Evolutionary conservation across 2,888 invertebrate genomes (phyloP), one percentile per base, ranked within the genome.

Genomic region (Callinectes sapidus): DNA sequence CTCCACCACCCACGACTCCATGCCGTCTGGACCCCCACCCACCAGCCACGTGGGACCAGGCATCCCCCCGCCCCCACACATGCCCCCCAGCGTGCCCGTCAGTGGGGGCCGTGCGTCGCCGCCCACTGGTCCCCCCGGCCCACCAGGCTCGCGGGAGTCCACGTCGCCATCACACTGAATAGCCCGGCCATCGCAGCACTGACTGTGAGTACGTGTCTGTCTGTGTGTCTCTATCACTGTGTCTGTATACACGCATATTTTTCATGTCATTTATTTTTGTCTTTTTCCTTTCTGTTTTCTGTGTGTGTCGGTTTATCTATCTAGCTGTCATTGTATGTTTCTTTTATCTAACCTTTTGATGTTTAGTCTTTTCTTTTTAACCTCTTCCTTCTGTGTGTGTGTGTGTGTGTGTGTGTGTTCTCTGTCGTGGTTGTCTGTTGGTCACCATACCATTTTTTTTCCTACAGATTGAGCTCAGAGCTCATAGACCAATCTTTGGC

Each of bases 1-100:
- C 77, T 93, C 93, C 85, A 94, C 94, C 18, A 94, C 93, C 13
- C 94, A 94, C 81, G 93, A 94, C 88, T 66, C 93, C n/a, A 89
- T 92, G 23, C 90, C 93, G 35, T 92, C 91, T 28, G 93, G 92
- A 28, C 93, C 92, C n/a, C 89, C 94, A 16, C 92, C 93, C 55
- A 91, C 93, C 3, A 92, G 89, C 81, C 92, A 88, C 39, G 90
- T 92, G 0, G 92, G 71, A 13, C 55, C 93, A 3, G 92, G 92
- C 35, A 91, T 91, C 32, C 92, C 94, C 16, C 91, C 91, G 10
- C 93, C 93, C 16, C 94, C 94, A 14, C 91, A 90, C 90, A 77
- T 91, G 87, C 91, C 94, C n/a, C 94, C 91, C 42, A 90, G 90
- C 87, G 92, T 91, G 55, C 94, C 94, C 23, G 90, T 91, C 54